These are phyloP conservation scores for Belgica antarctica DNA, from an alignment of 2,888 invertebrate species.

Conservation along the genomic window DNA sequence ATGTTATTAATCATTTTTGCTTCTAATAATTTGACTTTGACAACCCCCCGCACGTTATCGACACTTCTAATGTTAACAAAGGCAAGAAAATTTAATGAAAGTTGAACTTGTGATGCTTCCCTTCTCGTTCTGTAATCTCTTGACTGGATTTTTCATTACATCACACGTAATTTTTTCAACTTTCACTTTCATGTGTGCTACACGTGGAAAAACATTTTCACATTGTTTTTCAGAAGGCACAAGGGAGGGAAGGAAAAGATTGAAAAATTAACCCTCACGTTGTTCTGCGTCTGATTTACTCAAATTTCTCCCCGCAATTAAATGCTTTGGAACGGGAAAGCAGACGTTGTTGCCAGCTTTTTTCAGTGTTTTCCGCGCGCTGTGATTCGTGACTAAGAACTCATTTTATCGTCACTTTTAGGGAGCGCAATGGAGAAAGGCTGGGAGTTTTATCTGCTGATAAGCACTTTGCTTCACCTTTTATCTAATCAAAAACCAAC, in stretches of 20 bases:
- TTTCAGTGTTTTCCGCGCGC: not conserved
- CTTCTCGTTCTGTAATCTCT: not conserved
- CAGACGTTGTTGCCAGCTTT: constrained; percentile 6
- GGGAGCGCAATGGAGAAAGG: not conserved
- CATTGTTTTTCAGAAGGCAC: not conserved
- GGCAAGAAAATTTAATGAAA: not conserved
- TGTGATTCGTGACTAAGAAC: constrained; percentile 2
- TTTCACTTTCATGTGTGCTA: constrained; percentile 26
- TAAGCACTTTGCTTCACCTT: not conserved
- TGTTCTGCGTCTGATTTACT: constrained; percentile 1
- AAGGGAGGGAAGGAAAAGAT: constrained; percentile 6
- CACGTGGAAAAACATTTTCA: not conserved
- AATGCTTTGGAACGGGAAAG: not conserved
- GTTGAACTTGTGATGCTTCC: not conserved
- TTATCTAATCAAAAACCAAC: constrained; percentile 42
- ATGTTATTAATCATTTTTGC: constrained; percentile 35
- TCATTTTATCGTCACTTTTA: not conserved
- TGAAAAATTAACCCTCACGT: not conserved
- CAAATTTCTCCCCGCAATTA: not conserved
- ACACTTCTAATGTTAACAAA: not conserved
- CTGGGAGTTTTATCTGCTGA: not conserved
- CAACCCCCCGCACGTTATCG: not conserved
- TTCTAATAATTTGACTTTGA: not conserved
- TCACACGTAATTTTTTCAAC: constrained; percentile 13
- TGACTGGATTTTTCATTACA: constrained; percentile 6